A percentile compares a stretch with the other conserved stretches of the same genome.
Evolutionary conservation across 2,797 vertebrate species (phyloP).

Genomic region (Menidia menidia): DNA sequence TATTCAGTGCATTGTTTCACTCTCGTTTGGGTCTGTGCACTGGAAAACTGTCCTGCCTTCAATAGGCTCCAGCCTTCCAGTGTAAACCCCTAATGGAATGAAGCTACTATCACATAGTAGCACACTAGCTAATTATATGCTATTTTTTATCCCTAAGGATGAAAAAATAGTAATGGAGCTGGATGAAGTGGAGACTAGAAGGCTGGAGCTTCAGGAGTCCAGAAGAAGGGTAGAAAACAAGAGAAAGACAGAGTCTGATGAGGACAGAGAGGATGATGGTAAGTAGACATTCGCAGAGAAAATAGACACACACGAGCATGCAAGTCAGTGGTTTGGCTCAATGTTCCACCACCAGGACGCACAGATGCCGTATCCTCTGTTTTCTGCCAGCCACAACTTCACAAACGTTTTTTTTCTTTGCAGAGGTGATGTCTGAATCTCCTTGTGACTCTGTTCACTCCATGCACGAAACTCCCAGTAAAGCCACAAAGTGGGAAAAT

Average conservation of each 20-base stretch:
- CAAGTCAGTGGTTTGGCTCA: not conserved
- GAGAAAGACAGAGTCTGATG: slow-evolving; percentile 18
- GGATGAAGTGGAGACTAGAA: slow-evolving; percentile 12
- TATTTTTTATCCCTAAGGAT: no score
- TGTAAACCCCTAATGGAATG: no score
- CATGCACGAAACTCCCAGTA: slow-evolving; percentile 16
- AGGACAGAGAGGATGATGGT: slow-evolving; percentile 15
- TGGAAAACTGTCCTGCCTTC: no score
- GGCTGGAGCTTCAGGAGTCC: not conserved
- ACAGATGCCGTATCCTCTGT: not conserved
- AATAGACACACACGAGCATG: not conserved
- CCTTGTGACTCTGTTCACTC: slow-evolving; percentile 19
- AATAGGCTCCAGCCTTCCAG: no score
- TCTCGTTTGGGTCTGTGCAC: no score
- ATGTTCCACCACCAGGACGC: not conserved
- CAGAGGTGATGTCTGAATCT: slow-evolving; percentile 38
- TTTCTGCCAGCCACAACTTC: not conserved
- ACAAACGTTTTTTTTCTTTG: not conserved
- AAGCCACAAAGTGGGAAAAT: slow-evolving; percentile 12
- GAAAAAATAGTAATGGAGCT: slow-evolving; percentile 8
- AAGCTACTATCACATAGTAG: no score
- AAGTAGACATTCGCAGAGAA: not conserved
- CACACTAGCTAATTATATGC: no score
- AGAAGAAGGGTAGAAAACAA: slow-evolving; percentile 6
- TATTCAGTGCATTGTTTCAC: no score